Evolutionary conservation across 2,113 vertebrate genomes (phyloP).

Genomic region (Ivindomyrus marchei): DNA sequence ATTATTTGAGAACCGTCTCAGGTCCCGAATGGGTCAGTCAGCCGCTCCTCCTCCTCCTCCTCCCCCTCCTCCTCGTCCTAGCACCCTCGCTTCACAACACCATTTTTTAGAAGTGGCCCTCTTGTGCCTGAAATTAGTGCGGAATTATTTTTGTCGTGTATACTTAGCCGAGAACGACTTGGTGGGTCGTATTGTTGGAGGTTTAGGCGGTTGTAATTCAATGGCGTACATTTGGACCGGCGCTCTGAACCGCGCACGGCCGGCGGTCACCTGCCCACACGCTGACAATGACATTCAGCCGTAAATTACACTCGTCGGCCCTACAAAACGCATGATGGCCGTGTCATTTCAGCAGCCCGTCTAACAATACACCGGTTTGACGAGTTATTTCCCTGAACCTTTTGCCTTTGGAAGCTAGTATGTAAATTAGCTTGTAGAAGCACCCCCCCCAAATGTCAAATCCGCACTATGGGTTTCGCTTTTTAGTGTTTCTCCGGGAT

Average conservation of each 20-base stretch:
- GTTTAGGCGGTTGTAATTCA: background rate
- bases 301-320: background rate
- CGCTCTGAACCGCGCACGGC: constrained; percentile 25
- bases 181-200: background rate
- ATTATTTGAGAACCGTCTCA: constrained; percentile 7
- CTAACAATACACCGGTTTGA: background rate
- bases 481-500: background rate
- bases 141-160: background rate
- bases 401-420: background rate
- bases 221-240: constrained; percentile 20
- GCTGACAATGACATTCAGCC: constrained; percentile 4
- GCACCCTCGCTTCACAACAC: constrained; percentile 40
- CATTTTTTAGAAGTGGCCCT: constrained; percentile 10
- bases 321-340: background rate
- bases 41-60: constrained; percentile 51
- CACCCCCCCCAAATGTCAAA: background rate
- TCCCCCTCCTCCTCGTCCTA: constrained; percentile 23
- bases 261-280: constrained; percentile 38
- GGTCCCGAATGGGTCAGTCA: constrained; percentile 26
- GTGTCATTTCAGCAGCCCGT: background rate
- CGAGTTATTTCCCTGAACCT: background rate
- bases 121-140: background rate
- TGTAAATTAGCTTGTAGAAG: background rate
- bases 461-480: background rate
- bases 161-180: background rate